phyloP scores from a whole-genome alignment of 1,140 invertebrate species.

The Branchinecta lynchi region DNA sequence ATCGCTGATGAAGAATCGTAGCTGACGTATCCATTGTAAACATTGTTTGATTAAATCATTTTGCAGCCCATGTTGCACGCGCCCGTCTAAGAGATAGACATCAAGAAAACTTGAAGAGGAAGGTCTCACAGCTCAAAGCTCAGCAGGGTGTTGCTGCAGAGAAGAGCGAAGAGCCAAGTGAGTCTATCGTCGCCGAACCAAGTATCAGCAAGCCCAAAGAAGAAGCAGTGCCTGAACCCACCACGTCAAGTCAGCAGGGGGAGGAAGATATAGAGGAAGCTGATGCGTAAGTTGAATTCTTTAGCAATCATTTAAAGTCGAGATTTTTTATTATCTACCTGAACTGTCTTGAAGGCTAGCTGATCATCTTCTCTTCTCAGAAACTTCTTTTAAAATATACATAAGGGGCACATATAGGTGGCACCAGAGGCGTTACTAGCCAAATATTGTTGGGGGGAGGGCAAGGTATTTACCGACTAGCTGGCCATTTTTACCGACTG shows the following conservation, averaged over 20 bases:
- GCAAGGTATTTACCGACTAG: too few species aligned
- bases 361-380: too few species aligned
- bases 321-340: conserved; percentile 8
- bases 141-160: conserved; percentile 50
- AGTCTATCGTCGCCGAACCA: too few species aligned
- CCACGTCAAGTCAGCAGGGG: too few species aligned
- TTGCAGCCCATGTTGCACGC: conserved; percentile 75
- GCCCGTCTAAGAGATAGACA: conserved; percentile 80
- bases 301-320: conserved; percentile 15
- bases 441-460: too few species aligned
- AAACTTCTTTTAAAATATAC: too few species aligned
- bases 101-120: conserved; percentile 73
- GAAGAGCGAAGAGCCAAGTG: not conserved
- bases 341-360: conserved; percentile 16
- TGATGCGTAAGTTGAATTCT: conserved; percentile 13
- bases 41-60: too few species aligned
- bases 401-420: too few species aligned
- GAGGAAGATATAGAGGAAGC: conserved; percentile 22
- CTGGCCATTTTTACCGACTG: too few species aligned
- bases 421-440: too few species aligned
- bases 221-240: conserved; percentile 18
- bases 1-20: too few species aligned
- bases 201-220: not conserved
- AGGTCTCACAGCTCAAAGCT: conserved; percentile 74
- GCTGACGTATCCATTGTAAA: too few species aligned